Evolutionary conservation across 1,140 invertebrate species (phyloP).

Genomic region (Augochlora pura): DNA sequence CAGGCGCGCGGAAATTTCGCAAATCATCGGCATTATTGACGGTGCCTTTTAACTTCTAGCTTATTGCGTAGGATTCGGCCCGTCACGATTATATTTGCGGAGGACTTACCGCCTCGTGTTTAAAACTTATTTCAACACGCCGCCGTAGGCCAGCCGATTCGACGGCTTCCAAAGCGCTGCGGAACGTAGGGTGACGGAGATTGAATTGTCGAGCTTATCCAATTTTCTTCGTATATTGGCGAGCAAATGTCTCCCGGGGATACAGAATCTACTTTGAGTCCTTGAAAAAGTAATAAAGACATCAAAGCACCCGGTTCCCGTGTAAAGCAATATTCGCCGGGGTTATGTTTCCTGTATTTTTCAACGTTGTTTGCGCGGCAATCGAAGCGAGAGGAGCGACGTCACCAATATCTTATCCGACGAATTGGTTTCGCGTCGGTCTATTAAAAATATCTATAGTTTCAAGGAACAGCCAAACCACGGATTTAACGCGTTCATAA

Average conservation of each 20-base stretch:
- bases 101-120: slow-evolving; percentile 10
- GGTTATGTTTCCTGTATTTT: background rate
- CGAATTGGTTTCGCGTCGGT: no score
- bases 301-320: slow-evolving; percentile 23
- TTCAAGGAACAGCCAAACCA: no score
- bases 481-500: no score
- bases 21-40: background rate
- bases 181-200: slow-evolving; percentile 37
- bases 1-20: background rate
- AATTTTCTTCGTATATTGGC: slow-evolving; percentile 41
- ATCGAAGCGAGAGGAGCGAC: background rate
- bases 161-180: slow-evolving; percentile 20
- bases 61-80: background rate
- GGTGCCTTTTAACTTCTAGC: background rate
- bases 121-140: slow-evolving; percentile 37
- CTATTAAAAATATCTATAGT: no score
- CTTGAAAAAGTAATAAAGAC: slow-evolving; percentile 37
- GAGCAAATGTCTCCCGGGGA: slow-evolving; percentile 36
- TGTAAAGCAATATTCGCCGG: background rate
- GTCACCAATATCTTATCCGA: no score
- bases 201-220: slow-evolving; percentile 52
- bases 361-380: background rate
- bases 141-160: slow-evolving; percentile 26
- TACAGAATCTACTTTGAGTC: slow-evolving; percentile 20
- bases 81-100: background rate